Conservation (phyloP, 2,113 vertebrate genomes). For the Pontoporia blainvillei region DNA sequence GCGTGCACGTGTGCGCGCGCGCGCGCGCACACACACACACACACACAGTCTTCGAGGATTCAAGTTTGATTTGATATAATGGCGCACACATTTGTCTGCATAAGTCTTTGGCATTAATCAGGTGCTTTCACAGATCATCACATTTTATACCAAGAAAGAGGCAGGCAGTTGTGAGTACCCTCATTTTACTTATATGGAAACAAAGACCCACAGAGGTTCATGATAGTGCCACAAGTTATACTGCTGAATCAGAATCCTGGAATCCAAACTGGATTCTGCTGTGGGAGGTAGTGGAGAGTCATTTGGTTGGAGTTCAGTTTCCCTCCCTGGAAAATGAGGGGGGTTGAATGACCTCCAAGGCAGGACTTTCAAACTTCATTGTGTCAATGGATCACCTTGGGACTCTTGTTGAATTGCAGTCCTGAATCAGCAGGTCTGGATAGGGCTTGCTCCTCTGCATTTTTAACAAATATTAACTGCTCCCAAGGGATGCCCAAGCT, state of each 20-base stretch:
- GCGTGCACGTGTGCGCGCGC: accelerated
- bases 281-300: neutral
- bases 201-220: neutral
- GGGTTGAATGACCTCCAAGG: neutral
- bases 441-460: neutral
- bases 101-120: neutral
- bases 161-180: neutral
- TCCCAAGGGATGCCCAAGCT: neutral
- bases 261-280: neutral
- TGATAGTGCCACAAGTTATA: neutral
- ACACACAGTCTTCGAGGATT: neutral
- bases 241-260: neutral
- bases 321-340: neutral
- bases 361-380: neutral
- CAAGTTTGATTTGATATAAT: neutral
- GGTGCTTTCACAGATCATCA: neutral
- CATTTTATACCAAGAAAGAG: neutral
- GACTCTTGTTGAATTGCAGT: neutral
- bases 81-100: neutral
- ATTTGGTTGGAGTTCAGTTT: neutral
- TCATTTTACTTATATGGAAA: neutral
- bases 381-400: neutral
- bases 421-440: neutral
- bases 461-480: neutral
- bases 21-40: neutral